Percentiles rank a stretch among this genome's conserved stretches.
Evolutionary conservation across 1,140 invertebrate genomes (phyloP).

Genomic region (Archivesica marissinica): DNA sequence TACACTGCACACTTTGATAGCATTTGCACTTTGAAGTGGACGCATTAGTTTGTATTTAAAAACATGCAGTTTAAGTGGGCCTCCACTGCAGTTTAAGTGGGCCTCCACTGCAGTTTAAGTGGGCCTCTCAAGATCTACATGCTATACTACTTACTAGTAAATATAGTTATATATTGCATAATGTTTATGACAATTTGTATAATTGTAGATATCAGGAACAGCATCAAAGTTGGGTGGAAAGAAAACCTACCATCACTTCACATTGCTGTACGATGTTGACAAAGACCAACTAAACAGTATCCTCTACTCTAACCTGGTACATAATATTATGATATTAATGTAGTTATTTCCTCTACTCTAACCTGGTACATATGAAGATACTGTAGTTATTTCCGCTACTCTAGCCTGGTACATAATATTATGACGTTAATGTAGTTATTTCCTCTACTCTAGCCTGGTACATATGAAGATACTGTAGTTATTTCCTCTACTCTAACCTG

Average conservation of each 20-base stretch:
- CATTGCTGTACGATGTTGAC: conserved; percentile 93
- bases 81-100: too few relatives aligned
- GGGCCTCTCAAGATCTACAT: too few relatives aligned
- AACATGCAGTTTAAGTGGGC: too few relatives aligned
- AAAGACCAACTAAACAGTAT: conserved; percentile 87
- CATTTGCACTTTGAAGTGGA: too few relatives aligned
- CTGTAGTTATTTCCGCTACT: neutral
- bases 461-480: neutral
- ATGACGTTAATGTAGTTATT: neutral
- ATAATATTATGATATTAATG: too few relatives aligned
- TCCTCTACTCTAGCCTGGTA: neutral
- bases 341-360: neutral
- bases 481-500: neutral
- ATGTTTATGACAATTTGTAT: too few relatives aligned
- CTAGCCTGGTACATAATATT: neutral
- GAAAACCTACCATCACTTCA: conserved; percentile 97
- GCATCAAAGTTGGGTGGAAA: conserved; percentile 94
- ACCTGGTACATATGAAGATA: too few relatives aligned
- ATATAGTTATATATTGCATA: too few relatives aligned
- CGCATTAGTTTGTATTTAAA: too few relatives aligned
- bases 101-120: too few relatives aligned
- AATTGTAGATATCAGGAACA: conserved; percentile 90
- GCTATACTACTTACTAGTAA: too few relatives aligned
- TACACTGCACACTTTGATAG: too few relatives aligned
- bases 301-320: conserved; percentile 71